A percentile compares a stretch with the other conserved stretches of the same genome.
Evolutionary conservation across 2,888 invertebrate genomes (phyloP).

Genomic region (Hylaea fasciaria): DNA sequence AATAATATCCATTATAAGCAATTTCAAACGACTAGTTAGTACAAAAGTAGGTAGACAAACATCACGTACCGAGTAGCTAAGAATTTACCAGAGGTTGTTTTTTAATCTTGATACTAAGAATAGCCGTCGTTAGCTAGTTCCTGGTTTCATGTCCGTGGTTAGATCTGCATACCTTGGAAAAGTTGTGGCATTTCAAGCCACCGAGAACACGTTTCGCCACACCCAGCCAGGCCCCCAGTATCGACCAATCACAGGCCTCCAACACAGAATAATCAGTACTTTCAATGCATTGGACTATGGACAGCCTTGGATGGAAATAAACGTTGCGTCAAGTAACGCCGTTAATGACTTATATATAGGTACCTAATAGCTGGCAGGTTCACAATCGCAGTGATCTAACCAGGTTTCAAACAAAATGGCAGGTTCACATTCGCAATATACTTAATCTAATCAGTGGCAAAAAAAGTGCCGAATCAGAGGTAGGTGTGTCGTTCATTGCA

Average conservation of each 20-base stretch:
- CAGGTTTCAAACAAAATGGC: neutral
- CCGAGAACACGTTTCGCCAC: constrained; percentile 73
- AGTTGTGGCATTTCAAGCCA: constrained; percentile 55
- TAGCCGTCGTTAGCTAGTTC: constrained; percentile 40
- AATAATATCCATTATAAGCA: neutral
- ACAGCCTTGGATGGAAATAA: constrained; percentile 72
- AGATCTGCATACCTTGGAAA: constrained; percentile 46
- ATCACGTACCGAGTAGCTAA: neutral
- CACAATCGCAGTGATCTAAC: constrained; percentile 19
- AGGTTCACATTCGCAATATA: neutral
- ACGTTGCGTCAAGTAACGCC: constrained; percentile 62
- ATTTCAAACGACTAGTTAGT: neutral
- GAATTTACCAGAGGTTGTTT: neutral
- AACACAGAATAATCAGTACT: constrained; percentile 67
- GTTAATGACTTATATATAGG: constrained; percentile 46
- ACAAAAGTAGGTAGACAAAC: neutral
- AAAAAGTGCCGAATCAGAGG: constrained; percentile 26
- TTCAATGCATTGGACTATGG: constrained; percentile 72
- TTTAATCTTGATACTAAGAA: constrained; percentile 9
- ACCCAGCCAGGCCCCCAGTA: constrained; percentile 79
- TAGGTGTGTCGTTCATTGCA: constrained; percentile 26
- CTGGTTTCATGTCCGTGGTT: constrained; percentile 56
- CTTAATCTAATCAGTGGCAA: constrained; percentile 17
- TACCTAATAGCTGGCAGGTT: constrained; percentile 17
- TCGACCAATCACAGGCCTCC: constrained; percentile 71